Evolutionary conservation across 2,888 invertebrate species (phyloP).

Genomic region (Cynaeus angustus): DNA sequence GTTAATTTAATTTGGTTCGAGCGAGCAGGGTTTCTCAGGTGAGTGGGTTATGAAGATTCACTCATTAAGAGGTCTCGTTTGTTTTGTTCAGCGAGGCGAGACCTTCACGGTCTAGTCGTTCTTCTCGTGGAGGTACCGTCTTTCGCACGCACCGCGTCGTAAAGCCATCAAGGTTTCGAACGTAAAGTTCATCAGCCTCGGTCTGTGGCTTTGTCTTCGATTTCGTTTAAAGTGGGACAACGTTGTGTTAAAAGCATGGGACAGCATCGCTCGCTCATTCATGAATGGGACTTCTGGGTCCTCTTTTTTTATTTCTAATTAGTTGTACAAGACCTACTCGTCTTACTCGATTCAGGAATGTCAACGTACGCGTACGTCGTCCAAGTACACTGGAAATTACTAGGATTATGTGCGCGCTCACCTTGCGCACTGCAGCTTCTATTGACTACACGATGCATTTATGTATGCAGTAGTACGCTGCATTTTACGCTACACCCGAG

Average conservation of each 20-base stretch:
- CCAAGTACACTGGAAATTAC: slow-evolving; percentile 34
- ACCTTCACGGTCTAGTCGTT: slow-evolving; percentile 64
- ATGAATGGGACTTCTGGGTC: slow-evolving; percentile 29
- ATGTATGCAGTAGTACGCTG: slow-evolving; percentile 68
- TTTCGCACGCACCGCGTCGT: slow-evolving; percentile 48
- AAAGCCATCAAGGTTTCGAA: slow-evolving; percentile 42
- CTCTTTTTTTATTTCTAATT: slow-evolving; percentile 9
- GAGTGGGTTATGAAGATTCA: slow-evolving; percentile 54
- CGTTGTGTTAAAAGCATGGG: slow-evolving; percentile 1
- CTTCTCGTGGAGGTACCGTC: slow-evolving; percentile 44
- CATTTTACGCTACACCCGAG: slow-evolving; percentile 65
- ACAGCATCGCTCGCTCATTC: slow-evolving; percentile 17
- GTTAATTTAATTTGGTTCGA: slow-evolving; percentile 12
- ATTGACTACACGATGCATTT: slow-evolving; percentile 62
- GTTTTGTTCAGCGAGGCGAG: slow-evolving; percentile 61
- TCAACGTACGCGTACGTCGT: slow-evolving; percentile 18
- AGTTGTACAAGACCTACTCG: slow-evolving; percentile 1
- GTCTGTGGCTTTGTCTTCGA: slow-evolving; percentile 29
- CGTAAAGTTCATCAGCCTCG: slow-evolving; percentile 41
- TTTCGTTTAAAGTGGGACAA: slow-evolving; percentile 22
- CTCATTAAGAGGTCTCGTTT: slow-evolving; percentile 53
- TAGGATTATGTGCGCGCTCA: slow-evolving; percentile 45
- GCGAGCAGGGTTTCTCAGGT: slow-evolving; percentile 49
- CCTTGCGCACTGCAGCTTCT: slow-evolving; percentile 53
- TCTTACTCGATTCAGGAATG: slow-evolving; percentile 11